Conservation (phyloP, 1,140 invertebrate species). For the Drosophila cardini region DNA sequence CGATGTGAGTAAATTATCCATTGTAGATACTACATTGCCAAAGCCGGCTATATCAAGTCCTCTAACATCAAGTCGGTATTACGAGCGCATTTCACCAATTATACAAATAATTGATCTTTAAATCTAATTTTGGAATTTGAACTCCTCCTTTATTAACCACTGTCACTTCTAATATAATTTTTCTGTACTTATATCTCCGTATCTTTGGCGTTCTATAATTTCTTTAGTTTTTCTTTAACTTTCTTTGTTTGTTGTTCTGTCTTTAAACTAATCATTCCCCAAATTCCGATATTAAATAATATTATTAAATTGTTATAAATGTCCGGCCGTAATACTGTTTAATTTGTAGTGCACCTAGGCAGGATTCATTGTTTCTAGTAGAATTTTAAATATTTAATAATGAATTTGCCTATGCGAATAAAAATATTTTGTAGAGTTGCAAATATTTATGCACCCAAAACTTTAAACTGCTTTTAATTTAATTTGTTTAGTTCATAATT, state of each 20-base stretch:
- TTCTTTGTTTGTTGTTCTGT: background rate
- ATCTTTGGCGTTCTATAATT: background rate
- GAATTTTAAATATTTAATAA: background rate
- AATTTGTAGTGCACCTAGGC: background rate
- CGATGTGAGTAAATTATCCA: constrained; percentile 70
- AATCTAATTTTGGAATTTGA: background rate
- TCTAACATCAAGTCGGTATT: constrained; percentile 27
- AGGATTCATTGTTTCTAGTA: background rate
- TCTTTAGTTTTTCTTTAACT: background rate
- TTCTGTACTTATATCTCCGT: background rate
- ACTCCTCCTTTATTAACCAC: background rate
- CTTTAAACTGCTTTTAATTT: constrained; percentile 8
- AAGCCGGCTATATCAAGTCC: constrained; percentile 9
- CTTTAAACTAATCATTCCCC: background rate
- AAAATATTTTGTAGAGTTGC: constrained; percentile 1
- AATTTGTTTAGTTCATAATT: background rate
- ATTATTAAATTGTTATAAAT: background rate
- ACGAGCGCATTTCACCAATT: constrained; percentile 38
- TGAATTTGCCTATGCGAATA: constrained; percentile 5
- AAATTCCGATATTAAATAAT: too few species aligned
- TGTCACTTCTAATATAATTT: background rate
- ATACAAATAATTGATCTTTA: constrained; percentile 47
- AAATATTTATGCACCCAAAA: constrained; percentile 3
- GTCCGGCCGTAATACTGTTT: too few species aligned
- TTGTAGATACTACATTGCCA: constrained; percentile 19